Evolutionary conservation across 2,113 vertebrate species (phyloP), one percentile per base, ranked within the genome.

Genomic region (Gasterosteus aculeatus): DNA sequence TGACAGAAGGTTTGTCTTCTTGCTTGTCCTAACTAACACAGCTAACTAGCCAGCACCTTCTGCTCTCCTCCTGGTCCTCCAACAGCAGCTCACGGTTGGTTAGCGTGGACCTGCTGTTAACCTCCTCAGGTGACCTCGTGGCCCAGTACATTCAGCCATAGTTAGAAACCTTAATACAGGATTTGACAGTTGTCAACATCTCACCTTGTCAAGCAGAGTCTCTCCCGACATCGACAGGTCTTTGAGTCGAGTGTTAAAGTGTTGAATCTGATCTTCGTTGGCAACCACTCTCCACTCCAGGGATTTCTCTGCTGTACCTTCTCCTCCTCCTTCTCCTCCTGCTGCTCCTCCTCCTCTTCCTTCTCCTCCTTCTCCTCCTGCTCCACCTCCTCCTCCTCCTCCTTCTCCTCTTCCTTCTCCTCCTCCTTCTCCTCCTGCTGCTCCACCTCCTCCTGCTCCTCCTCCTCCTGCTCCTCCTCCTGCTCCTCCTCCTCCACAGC

Each of bases 281-380:
- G 93, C 94, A 1, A 95, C 81, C 29, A 96, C 91, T 78, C 94
- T 93, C 88, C 92, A 95, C 64, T 95, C 95, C 78, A 97, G 72
- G 39, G 94, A 94, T 10, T 95, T 93, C 56, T 96, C 87, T 31
- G 92, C 92, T 41, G 90, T 75, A 2, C 88, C 82, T 15, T 73
- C 72, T 62, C 4, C 69, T 33, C 49, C 69, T 70, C 75, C 80
- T 68, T 49, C 85, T 0, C 67, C 85, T 8, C 38, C 42, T 3
- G 16, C 15, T 10, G 38, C 22, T 39, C 33, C 58, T 39, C 12
- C 26, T 14, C 18, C 41, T 2, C 12, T 19, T 18, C 15, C 12
- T 16, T 31, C 57, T 18, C 31, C 35, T 18, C 31, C 35, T 7
- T 35, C 58, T 7, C 35, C 35, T 39, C 18, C 35, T 11, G 8